These are phyloP conservation scores for Asteroscopus sphinx DNA, from an alignment of 2,888 invertebrate species.

Conservation along the genomic window DNA sequence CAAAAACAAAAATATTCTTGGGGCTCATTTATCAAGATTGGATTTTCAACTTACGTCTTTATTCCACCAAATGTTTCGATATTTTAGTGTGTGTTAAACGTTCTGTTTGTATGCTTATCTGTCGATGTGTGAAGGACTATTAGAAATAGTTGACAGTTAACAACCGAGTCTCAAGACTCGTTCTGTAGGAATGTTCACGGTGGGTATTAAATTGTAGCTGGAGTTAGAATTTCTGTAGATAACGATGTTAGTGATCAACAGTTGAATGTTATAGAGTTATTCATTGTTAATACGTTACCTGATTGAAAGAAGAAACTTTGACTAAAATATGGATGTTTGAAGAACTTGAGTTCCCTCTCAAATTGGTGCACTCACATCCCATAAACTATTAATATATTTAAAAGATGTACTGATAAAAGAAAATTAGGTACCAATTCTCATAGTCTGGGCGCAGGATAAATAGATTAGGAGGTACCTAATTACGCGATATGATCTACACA, in stretches of 20 bases:
- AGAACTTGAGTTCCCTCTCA: no score
- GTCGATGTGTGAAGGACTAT: slow-evolving; percentile 65
- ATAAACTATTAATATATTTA: no score
- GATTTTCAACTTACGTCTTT: not conserved
- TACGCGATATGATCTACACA: no score
- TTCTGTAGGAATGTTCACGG: slow-evolving; percentile 54
- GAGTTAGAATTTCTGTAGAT: slow-evolving; percentile 13
- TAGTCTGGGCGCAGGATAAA: no score
- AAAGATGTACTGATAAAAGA: no score
- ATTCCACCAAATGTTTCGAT: slow-evolving; percentile 4
- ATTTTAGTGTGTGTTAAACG: slow-evolving; percentile 11
- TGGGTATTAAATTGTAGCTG: slow-evolving; percentile 26
- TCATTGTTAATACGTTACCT: not conserved
- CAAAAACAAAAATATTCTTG: no score
- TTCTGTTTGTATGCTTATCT: slow-evolving; percentile 5
- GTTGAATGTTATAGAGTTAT: slow-evolving; percentile 10
- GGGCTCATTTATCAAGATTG: no score
- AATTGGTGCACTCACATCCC: no score
- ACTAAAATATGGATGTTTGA: no score
- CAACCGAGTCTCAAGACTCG: slow-evolving; percentile 53
- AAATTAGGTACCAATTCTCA: no score
- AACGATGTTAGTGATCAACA: slow-evolving; percentile 7
- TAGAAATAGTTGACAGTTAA: slow-evolving; percentile 68
- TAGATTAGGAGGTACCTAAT: no score
- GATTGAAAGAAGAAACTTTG: not conserved